Evolutionary conservation across 2,797 vertebrate species (phyloP), one percentile per base, ranked within the genome.

Genomic region (Propithecus perrieri): DNA sequence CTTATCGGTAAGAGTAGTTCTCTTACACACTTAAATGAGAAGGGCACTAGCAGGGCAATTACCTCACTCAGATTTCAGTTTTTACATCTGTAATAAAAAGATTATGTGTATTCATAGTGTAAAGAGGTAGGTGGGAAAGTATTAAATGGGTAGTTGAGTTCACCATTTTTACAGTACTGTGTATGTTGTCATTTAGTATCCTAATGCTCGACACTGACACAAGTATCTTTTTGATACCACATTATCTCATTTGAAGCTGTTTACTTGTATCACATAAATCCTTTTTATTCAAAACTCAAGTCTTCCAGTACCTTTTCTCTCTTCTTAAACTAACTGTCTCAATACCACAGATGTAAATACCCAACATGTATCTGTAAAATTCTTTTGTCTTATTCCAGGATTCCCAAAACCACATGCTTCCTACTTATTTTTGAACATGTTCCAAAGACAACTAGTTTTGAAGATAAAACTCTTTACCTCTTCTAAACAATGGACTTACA

Each of bases 351-450:
- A 85, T 24, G 7, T 41, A 59, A 43, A 78, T 46, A 74, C 28
- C 50, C 63, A 72, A 7, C 72, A 93, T 7, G 89, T 69, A 86
- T 4, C 63, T 41, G 33, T 65, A 91, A 92, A 90, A 74, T 41
- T 48, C 30, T 35, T 76, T 89, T 38, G 65, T 26, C 18, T 92
- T 65, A 81, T 33, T 41, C 35, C 33, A 59, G 38, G 24, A 35
- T 84, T 92, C 85, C 83, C 80, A 71, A 85, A 90, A 76, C 17
- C 69, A 95, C n/a, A 79, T 80, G 78, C 84, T 65, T 91, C 87
- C 76, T 55, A 13, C 61, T 89, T 18, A 10, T 67, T 83, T 14
- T 10, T 48, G 81, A 72, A 75, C 35, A 83, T 24, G 26, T 61
- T 92, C 86, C 92, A 97, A 95, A 96, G 30, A 76, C 35, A 76